Evolutionary conservation across 2,888 invertebrate species (phyloP).

Genomic region (Aproaerema taeniolella): DNA sequence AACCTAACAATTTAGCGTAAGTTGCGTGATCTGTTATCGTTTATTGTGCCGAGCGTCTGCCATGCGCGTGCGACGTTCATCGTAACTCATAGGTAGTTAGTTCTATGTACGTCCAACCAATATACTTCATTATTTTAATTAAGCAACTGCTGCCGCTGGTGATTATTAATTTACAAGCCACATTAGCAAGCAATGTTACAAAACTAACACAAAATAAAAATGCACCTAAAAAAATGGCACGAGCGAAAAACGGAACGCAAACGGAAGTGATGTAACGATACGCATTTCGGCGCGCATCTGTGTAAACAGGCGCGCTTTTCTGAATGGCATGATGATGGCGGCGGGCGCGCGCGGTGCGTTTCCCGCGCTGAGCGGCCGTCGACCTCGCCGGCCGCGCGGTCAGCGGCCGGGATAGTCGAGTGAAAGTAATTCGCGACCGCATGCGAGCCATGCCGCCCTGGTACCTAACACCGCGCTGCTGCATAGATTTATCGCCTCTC

Average conservation of each 20-base stretch:
- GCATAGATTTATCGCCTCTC: constrained; percentile 28
- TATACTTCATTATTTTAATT: constrained; percentile 8
- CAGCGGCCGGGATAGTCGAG: constrained; percentile 68
- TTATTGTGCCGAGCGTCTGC: constrained; percentile 35
- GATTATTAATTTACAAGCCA: constrained; percentile 9
- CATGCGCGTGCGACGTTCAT: constrained; percentile 20
- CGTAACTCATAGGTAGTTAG: constrained; percentile 6
- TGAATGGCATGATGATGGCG: constrained; percentile 63
- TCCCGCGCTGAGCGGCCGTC: constrained; percentile 69
- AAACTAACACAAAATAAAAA: constrained; percentile 17
- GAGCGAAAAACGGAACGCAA: constrained; percentile 63
- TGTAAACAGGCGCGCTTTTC: constrained; percentile 74
- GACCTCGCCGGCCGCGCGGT: constrained; percentile 61
- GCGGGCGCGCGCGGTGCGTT: constrained; percentile 43
- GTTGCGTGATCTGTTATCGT: constrained; percentile 40
- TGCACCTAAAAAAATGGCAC: constrained; percentile 50
- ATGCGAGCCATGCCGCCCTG: constrained; percentile 61
- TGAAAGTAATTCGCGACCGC: constrained; percentile 76
- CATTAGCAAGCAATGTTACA: background rate
- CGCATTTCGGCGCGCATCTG: constrained; percentile 75
- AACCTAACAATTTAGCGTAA: no score
- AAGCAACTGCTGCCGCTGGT: constrained; percentile 7
- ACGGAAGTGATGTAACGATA: constrained; percentile 73
- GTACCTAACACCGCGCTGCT: constrained; percentile 36
- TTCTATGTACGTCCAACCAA: constrained; percentile 6